Conservation (phyloP, 2,888 invertebrate species). For the Hirtodrosophila duncani region DNA sequence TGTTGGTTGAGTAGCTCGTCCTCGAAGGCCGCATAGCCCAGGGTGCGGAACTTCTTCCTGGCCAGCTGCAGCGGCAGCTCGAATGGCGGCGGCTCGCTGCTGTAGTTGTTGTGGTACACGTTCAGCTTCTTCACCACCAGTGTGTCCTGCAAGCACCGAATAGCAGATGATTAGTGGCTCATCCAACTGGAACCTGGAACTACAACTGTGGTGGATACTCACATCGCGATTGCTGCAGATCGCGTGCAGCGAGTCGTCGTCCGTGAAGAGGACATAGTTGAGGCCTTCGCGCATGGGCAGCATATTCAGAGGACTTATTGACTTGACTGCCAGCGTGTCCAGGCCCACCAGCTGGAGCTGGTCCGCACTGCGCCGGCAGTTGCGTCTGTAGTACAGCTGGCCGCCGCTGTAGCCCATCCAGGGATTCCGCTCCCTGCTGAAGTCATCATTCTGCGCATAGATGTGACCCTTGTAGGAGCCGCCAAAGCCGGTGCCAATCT, state of each 20-base stretch:
- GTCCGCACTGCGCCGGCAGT: slow-evolving; percentile 79
- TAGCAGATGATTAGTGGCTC: too few relatives aligned
- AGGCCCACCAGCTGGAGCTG: slow-evolving; percentile 78
- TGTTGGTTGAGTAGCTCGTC: slow-evolving; percentile 81
- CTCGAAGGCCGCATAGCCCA: slow-evolving; percentile 86
- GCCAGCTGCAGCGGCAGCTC: slow-evolving; percentile 88
- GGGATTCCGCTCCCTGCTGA: slow-evolving; percentile 87
- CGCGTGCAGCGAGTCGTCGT: slow-evolving; percentile 88
- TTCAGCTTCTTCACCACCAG: slow-evolving; percentile 85
- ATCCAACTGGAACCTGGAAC: too few relatives aligned
- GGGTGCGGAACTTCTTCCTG: slow-evolving; percentile 87
- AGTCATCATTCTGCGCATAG: slow-evolving; percentile 90
- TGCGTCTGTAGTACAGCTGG: slow-evolving; percentile 87
- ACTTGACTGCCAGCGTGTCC: slow-evolving; percentile 80
- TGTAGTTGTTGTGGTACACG: slow-evolving; percentile 79
- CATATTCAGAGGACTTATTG: slow-evolving; percentile 73
- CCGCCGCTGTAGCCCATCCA: slow-evolving; percentile 92
- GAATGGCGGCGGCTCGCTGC: slow-evolving; percentile 72
- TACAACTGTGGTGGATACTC: too few relatives aligned
- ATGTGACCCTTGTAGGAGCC: slow-evolving; percentile 95
- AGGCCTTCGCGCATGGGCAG: slow-evolving; percentile 76
- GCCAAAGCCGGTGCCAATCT: slow-evolving; percentile 96
- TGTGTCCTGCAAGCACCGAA: slow-evolving; percentile 84
- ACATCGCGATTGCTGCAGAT: slow-evolving; percentile 90
- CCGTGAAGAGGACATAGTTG: slow-evolving; percentile 82